Percentiles rank a stretch among this genome's conserved stretches.
These are phyloP conservation scores for Monochamus saltuarius DNA, from an alignment of 1,140 invertebrate species.

Conservation along the genomic window DNA sequence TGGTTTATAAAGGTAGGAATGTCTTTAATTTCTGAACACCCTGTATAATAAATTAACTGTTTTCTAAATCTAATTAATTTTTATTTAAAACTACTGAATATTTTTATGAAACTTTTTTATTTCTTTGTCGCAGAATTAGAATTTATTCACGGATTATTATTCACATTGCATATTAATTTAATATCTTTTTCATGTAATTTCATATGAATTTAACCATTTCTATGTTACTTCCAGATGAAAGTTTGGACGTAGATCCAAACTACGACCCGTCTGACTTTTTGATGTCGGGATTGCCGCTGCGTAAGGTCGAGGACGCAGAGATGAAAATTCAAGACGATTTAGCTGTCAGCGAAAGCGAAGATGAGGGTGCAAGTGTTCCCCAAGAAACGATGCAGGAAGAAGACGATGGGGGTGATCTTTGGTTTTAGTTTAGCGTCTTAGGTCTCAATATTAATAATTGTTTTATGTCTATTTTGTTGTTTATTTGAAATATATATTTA, in stretches of 20 bases:
- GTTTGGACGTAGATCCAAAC: conserved; percentile 78
- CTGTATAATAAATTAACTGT: too few relatives aligned
- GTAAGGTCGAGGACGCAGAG: conserved; percentile 39
- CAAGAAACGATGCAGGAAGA: conserved; percentile 34
- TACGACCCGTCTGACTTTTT: conserved; percentile 87
- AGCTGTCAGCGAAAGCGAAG: conserved; percentile 79
- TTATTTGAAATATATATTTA: too few relatives aligned
- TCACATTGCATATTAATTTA: conserved; percentile 1
- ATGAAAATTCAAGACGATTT: conserved; percentile 69
- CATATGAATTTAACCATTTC: not conserved
- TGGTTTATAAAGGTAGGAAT: conserved; percentile 44
- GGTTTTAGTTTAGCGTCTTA: too few relatives aligned
- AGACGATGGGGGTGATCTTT: conserved; percentile 43
- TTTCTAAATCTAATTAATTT: too few relatives aligned
- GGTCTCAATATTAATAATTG: too few relatives aligned
- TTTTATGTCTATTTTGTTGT: too few relatives aligned
- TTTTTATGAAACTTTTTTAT: conserved; percentile 5
- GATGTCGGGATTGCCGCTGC: conserved; percentile 58
- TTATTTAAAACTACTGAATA: not conserved
- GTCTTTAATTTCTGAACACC: not conserved
- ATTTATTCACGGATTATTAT: not conserved
- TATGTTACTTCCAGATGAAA: conserved; percentile 62
- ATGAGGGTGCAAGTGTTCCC: conserved; percentile 53
- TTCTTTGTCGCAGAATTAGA: not conserved
- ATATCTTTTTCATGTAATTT: not conserved